Evolutionary conservation across 2,888 invertebrate species (phyloP).

Genomic region (Dione vanillae): DNA sequence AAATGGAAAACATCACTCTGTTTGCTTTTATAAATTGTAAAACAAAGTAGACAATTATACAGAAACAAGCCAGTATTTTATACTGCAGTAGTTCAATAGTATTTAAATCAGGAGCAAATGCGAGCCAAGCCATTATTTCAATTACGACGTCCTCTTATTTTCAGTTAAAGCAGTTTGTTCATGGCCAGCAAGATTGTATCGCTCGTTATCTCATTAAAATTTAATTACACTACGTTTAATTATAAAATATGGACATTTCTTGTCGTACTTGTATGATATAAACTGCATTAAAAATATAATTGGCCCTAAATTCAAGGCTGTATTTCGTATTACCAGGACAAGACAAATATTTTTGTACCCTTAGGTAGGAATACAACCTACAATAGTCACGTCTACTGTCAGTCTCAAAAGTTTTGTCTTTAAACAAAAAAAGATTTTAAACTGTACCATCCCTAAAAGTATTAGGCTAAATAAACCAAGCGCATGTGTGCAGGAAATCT

Average conservation of each 20-base stretch:
- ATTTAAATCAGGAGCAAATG: slow-evolving; percentile 24
- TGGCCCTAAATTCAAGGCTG: too few relatives aligned
- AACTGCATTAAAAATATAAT: too few relatives aligned
- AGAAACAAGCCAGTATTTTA: background rate
- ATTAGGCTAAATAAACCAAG: too few relatives aligned
- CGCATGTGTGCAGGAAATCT: too few relatives aligned
- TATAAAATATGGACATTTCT: slow-evolving; percentile 1
- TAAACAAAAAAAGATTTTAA: too few relatives aligned
- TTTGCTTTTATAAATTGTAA: background rate
- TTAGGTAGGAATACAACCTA: too few relatives aligned
- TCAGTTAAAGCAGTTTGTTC: slow-evolving; percentile 12
- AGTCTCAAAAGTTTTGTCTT: too few relatives aligned
- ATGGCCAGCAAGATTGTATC: slow-evolving; percentile 17
- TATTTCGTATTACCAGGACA: too few relatives aligned
- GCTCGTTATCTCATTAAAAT: slow-evolving; percentile 22
- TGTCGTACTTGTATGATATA: background rate
- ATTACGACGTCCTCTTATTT: slow-evolving; percentile 22
- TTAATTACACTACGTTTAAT: slow-evolving; percentile 5
- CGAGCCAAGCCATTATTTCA: slow-evolving; percentile 24
- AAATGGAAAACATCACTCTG: too few relatives aligned
- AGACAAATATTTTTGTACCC: too few relatives aligned
- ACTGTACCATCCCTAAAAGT: too few relatives aligned
- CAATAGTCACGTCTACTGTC: too few relatives aligned
- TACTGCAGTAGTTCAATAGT: slow-evolving; percentile 24
- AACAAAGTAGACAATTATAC: background rate